Percentiles rank a stretch among this genome's conserved stretches.
phyloP scores from a whole-genome alignment of 2,113 vertebrate genomes.

The Entelurus aequoreus region DNA sequence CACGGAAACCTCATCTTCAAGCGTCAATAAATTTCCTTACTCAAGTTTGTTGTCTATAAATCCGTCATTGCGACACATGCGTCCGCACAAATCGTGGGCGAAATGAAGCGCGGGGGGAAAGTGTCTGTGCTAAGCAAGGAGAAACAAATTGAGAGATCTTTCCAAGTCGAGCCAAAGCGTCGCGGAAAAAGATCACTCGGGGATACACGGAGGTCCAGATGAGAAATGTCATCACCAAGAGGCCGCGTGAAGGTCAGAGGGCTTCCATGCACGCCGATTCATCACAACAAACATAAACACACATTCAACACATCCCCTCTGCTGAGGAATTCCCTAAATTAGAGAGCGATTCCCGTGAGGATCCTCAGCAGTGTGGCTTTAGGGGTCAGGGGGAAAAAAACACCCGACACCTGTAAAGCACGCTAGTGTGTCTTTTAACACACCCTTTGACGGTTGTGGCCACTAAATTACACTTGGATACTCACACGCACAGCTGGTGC shows the following conservation, averaged over 20 bases:
- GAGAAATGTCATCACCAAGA: conserved; percentile 59
- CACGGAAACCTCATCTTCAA: conserved; percentile 43
- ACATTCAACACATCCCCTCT: conserved; percentile 19
- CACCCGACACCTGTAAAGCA: conserved; percentile 35
- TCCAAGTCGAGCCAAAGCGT: not conserved
- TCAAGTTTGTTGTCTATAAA: conserved; percentile 48
- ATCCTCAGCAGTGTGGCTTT: conserved; percentile 11
- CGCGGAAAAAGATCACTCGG: conserved; percentile 19
- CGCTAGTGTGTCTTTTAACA: conserved; percentile 33
- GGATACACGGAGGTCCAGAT: conserved; percentile 32
- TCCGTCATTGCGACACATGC: conserved; percentile 47
- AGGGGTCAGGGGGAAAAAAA: conserved; percentile 29
- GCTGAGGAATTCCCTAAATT: conserved; percentile 26
- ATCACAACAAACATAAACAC: conserved; percentile 34
- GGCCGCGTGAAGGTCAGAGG: conserved; percentile 51
- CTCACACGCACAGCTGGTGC: conserved; percentile 33
- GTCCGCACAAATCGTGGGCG: conserved; percentile 36
- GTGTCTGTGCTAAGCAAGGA: conserved; percentile 14
- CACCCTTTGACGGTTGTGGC: conserved; percentile 13
- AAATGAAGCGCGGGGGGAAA: conserved; percentile 21
- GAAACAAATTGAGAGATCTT: conserved; percentile 18
- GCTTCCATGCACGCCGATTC: conserved; percentile 52
- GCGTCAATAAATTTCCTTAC: conserved; percentile 39
- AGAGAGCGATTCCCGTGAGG: conserved; percentile 13
- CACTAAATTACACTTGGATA: conserved; percentile 12